Percentiles rank a stretch among this genome's conserved stretches.
phyloP scores from a whole-genome alignment of 2,888 invertebrate genomes.

The Dimorphilus gyrociliatus region DNA sequence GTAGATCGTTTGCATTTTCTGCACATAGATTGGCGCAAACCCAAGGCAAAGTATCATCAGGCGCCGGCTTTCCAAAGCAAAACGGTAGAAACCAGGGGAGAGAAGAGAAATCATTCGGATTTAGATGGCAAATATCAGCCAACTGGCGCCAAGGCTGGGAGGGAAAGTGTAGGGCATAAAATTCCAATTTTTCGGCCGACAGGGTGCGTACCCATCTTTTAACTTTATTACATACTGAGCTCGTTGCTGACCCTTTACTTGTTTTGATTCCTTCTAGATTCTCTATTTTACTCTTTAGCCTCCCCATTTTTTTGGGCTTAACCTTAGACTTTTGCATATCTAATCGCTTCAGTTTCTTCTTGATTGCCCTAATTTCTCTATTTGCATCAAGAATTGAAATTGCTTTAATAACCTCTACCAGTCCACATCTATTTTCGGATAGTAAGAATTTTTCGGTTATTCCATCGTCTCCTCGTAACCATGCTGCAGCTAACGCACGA shows the following conservation, averaged over 20 bases:
- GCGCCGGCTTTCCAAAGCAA: constrained; percentile 26
- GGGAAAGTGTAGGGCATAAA: constrained; percentile 31
- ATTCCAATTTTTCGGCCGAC: constrained; percentile 27
- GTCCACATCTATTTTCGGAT: constrained; percentile 18
- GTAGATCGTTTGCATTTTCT: constrained; percentile 27
- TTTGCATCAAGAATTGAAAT: constrained; percentile 23
- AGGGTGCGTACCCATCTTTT: constrained; percentile 24
- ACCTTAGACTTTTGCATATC: constrained; percentile 21
- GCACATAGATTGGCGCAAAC: constrained; percentile 18
- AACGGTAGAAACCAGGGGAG: constrained; percentile 33
- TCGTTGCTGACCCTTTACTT: constrained; percentile 30
- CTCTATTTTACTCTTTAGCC: constrained; percentile 27
- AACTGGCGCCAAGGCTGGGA: constrained; percentile 32
- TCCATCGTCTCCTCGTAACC: constrained; percentile 27
- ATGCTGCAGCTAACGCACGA: constrained; percentile 26
- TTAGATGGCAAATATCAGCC: constrained; percentile 34
- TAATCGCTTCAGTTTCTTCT: constrained; percentile 24
- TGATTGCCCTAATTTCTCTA: constrained; percentile 21
- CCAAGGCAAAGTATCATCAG: constrained; percentile 19
- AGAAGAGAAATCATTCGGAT: constrained; percentile 31
- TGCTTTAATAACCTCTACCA: constrained; percentile 29
- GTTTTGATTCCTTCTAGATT: constrained; percentile 24
- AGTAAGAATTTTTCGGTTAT: constrained; percentile 22
- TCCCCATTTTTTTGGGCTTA: constrained; percentile 20
- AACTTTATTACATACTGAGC: constrained; percentile 27